Evolutionary conservation across 2,113 vertebrate species (phyloP).

Genomic region (Trochalopteron elliotii): DNA sequence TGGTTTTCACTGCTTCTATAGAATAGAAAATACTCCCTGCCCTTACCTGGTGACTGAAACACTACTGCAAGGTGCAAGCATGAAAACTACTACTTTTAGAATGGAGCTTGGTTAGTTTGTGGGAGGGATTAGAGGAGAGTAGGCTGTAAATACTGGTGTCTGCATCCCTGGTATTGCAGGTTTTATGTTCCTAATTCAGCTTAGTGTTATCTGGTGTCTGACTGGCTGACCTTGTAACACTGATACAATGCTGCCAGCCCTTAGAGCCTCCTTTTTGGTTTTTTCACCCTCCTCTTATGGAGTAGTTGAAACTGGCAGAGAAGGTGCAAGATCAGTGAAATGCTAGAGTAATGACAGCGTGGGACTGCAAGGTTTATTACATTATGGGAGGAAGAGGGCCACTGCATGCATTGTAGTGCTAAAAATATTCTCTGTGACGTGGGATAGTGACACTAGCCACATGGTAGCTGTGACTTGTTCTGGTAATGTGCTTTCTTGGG

Average conservation of each 20-base stretch:
- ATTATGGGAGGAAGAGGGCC: not conserved
- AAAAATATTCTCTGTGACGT: not conserved
- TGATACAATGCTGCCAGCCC: not conserved
- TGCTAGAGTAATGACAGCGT: not conserved
- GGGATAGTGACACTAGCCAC: not conserved
- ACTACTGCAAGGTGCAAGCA: not conserved
- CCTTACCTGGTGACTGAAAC: not conserved
- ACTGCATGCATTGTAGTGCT: not conserved
- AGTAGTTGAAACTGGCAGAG: not conserved
- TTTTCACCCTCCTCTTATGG: accelerated
- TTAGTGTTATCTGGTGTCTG: not conserved
- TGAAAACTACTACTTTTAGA: not conserved
- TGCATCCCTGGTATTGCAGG: not conserved
- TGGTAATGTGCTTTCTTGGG: not conserved
- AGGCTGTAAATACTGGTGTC: not conserved
- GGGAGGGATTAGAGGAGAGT: not conserved
- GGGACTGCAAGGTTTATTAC: not conserved
- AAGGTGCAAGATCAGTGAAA: not conserved
- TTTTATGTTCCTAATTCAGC: not conserved
- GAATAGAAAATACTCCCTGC: not conserved
- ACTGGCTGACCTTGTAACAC: not conserved
- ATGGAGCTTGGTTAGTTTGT: not conserved
- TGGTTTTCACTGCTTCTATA: not conserved
- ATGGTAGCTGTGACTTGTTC: not conserved
- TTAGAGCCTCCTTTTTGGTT: not conserved